These are phyloP conservation scores for Chrysolina haemoptera DNA, from an alignment of 2,888 invertebrate species.

Conservation along the genomic window DNA sequence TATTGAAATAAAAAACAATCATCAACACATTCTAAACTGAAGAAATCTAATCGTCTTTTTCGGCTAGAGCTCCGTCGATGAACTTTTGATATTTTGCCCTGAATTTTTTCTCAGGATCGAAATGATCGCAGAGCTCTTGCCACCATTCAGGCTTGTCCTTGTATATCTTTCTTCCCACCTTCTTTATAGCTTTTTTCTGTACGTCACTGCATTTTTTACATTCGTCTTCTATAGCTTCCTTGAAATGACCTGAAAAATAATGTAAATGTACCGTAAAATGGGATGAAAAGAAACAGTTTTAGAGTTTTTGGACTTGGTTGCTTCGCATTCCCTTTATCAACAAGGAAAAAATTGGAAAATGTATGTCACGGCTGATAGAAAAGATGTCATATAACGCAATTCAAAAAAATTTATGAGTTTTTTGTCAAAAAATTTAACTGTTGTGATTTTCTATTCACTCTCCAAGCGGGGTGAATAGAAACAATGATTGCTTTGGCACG, in stretches of 20 bases:
- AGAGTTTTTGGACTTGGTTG: neutral
- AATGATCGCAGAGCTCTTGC: conserved; percentile 76
- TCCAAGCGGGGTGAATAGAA: too few relatives aligned
- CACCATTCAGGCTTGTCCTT: conserved; percentile 76
- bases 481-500: too few relatives aligned
- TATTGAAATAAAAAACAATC: neutral
- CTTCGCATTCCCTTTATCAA: too few relatives aligned
- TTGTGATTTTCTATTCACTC: too few relatives aligned
- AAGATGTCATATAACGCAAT: too few relatives aligned
- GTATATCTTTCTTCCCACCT: conserved; percentile 76
- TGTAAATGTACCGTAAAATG: too few relatives aligned
- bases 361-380: too few relatives aligned
- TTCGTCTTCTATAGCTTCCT: conserved; percentile 78
- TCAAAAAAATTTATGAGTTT: too few relatives aligned
- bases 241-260: conserved; percentile 73
- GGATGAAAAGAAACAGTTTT: too few relatives aligned
- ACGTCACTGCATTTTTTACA: conserved; percentile 79
- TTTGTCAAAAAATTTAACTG: too few relatives aligned
- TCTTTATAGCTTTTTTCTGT: conserved; percentile 75
- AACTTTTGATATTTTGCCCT: conserved; percentile 74
- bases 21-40: too few relatives aligned
- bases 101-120: conserved; percentile 78
- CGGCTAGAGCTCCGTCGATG: conserved; percentile 32
- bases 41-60: neutral
- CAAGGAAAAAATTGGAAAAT: too few relatives aligned